These are phyloP conservation scores for Myotis daubentonii DNA, from an alignment of 2,797 vertebrate genomes.

Conservation along the genomic window DNA sequence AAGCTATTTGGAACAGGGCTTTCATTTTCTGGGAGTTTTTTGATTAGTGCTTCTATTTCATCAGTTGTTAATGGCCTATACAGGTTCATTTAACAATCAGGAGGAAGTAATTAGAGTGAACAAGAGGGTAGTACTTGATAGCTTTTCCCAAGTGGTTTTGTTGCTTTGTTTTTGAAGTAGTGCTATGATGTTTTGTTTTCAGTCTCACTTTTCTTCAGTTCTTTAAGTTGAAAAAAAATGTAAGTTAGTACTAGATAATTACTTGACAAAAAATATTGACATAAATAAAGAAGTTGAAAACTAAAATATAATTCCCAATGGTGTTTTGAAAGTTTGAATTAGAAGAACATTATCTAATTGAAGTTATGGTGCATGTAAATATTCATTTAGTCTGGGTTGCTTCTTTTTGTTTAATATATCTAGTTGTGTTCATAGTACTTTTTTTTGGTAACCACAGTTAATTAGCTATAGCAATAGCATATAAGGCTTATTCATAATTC, in stretches of 20 bases:
- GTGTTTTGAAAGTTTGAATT: slow-evolving; percentile 48
- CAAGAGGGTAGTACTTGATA: not conserved
- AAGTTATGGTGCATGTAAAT: slow-evolving; percentile 41
- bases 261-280: not conserved
- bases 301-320: slow-evolving; percentile 22
- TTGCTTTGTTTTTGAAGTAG: slow-evolving; percentile 31
- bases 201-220: slow-evolving; percentile 21
- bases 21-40: too few relatives aligned
- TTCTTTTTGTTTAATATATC: slow-evolving; percentile 6
- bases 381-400: slow-evolving; percentile 27
- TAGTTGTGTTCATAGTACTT: slow-evolving; percentile 21
- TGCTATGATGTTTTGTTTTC: slow-evolving; percentile 26
- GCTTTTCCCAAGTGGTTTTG: slow-evolving; percentile 28
- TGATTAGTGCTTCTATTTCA: too few relatives aligned
- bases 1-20: too few relatives aligned
- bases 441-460: slow-evolving; percentile 36
- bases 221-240: slow-evolving; percentile 29
- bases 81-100: not conserved
- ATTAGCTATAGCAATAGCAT: not conserved
- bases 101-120: slow-evolving; percentile 31
- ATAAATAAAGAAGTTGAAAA: slow-evolving; percentile 15
- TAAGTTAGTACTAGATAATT: slow-evolving; percentile 20
- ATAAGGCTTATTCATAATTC: slow-evolving; percentile 13
- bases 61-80: too few relatives aligned
- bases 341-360: slow-evolving; percentile 42